Evolutionary conservation across 2,888 invertebrate genomes (phyloP).

Genomic region (Balanococcus diminutus): DNA sequence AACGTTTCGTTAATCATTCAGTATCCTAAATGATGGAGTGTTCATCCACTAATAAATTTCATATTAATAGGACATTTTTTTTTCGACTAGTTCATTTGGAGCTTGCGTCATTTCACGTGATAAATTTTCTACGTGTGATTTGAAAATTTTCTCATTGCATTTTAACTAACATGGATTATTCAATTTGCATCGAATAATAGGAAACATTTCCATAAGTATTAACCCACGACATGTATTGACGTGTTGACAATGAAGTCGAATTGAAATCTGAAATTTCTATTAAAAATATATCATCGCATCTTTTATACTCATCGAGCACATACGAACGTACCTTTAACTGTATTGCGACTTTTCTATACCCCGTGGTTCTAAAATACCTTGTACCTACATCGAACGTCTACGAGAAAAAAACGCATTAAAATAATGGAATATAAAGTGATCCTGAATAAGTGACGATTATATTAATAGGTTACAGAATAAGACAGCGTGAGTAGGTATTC

Average conservation of each 20-base stretch:
- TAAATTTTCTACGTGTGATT: background rate
- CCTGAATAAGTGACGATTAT: background rate
- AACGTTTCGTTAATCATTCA: no score
- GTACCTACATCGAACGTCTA: background rate
- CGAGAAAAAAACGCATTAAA: background rate
- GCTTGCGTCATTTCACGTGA: background rate
- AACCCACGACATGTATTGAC: background rate
- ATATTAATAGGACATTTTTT: no score
- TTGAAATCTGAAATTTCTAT: background rate
- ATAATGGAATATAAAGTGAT: constrained; percentile 17
- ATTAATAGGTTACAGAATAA: background rate
- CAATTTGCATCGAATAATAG: background rate
- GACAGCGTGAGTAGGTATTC: background rate
- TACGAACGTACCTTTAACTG: background rate
- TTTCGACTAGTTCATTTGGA: background rate
- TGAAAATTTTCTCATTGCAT: background rate
- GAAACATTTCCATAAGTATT: background rate
- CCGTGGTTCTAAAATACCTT: background rate
- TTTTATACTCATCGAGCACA: background rate
- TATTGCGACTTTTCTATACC: background rate
- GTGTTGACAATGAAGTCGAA: background rate
- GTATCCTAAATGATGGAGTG: no score
- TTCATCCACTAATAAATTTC: no score
- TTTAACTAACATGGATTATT: background rate
- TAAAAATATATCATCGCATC: background rate